phyloP scores from a whole-genome alignment of 2,113 vertebrate species.

The Epinephelus cyanopodus region DNA sequence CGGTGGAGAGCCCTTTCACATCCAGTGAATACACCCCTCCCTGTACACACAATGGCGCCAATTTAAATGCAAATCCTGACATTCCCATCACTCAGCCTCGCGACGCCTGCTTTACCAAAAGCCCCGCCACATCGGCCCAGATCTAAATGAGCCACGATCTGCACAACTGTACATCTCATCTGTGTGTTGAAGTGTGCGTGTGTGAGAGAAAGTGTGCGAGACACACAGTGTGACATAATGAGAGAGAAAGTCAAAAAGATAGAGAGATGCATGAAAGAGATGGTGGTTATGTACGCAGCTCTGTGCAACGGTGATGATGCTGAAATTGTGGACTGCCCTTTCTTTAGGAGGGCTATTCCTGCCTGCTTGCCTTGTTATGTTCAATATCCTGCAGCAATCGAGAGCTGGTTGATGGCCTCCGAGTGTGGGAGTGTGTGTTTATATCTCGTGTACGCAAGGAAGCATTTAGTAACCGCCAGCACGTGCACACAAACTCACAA shows the following conservation, averaged over 20 bases:
- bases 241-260: constrained; percentile 29
- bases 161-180: constrained; percentile 68
- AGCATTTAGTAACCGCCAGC: constrained; percentile 49
- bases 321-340: constrained; percentile 46
- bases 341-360: constrained; percentile 10
- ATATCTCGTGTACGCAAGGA: constrained; percentile 16
- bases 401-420: constrained; percentile 31
- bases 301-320: constrained; percentile 39
- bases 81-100: constrained; percentile 78
- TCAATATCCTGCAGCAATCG: constrained; percentile 37
- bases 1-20: constrained; percentile 59
- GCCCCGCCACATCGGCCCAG: constrained; percentile 40
- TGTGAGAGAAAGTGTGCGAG: constrained; percentile 8
- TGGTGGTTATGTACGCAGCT: constrained; percentile 44
- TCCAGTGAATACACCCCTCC: constrained; percentile 68
- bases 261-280: constrained; percentile 8
- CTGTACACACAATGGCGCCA: constrained; percentile 77
- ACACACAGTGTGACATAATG: constrained; percentile 33
- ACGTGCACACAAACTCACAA: constrained; percentile 10
- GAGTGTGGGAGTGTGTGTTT: constrained; percentile 33
- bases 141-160: constrained; percentile 73
- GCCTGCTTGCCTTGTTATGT: constrained; percentile 47
- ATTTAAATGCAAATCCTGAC: constrained; percentile 88
- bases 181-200: constrained; percentile 45
- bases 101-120: constrained; percentile 60